Conservation (phyloP, 2,113 vertebrate species). For the Rutilus rutilus region DNA sequence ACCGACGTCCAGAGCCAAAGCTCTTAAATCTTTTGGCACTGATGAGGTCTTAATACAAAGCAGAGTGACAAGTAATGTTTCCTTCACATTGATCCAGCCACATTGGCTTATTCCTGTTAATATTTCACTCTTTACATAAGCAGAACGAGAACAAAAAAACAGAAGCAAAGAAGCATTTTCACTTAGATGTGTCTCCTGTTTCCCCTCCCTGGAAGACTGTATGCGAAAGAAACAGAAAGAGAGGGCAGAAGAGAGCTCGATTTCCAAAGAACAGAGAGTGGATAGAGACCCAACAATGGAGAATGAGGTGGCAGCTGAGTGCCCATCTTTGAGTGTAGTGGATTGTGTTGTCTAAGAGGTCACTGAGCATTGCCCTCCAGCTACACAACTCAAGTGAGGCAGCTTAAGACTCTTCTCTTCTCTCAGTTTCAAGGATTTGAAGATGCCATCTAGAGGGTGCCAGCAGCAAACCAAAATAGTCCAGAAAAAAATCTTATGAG, state of each 20-base stretch:
- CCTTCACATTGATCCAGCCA: slow-evolving; percentile 61
- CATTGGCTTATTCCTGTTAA: slow-evolving; percentile 59
- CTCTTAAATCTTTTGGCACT: slow-evolving; percentile 67
- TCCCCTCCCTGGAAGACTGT: slow-evolving; percentile 51
- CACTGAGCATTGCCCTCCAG: slow-evolving; percentile 64
- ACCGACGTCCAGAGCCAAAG: slow-evolving; percentile 63
- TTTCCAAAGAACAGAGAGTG: slow-evolving; percentile 52
- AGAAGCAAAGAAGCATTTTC: background rate
- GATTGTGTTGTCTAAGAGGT: slow-evolving; percentile 58
- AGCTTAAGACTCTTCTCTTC: slow-evolving; percentile 60
- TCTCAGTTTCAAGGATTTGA: slow-evolving; percentile 59
- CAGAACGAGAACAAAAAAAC: background rate
- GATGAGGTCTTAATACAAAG: slow-evolving; percentile 68
- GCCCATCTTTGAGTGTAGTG: slow-evolving; percentile 61
- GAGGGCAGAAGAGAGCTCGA: slow-evolving; percentile 19
- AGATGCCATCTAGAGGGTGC: slow-evolving; percentile 54
- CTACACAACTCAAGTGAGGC: slow-evolving; percentile 60
- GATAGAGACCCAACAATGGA: slow-evolving; percentile 64
- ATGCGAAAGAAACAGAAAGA: slow-evolving; percentile 58
- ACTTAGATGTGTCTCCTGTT: slow-evolving; percentile 24
- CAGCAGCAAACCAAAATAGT: slow-evolving; percentile 50
- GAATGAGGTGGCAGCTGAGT: slow-evolving; percentile 66
- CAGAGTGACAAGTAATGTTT: slow-evolving; percentile 71
- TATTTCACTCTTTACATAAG: slow-evolving; percentile 60
- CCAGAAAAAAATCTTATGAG: slow-evolving; percentile 40